These are phyloP conservation scores for Cydia fagiglandana DNA, from an alignment of 1,140 invertebrate genomes.

Conservation along the genomic window DNA sequence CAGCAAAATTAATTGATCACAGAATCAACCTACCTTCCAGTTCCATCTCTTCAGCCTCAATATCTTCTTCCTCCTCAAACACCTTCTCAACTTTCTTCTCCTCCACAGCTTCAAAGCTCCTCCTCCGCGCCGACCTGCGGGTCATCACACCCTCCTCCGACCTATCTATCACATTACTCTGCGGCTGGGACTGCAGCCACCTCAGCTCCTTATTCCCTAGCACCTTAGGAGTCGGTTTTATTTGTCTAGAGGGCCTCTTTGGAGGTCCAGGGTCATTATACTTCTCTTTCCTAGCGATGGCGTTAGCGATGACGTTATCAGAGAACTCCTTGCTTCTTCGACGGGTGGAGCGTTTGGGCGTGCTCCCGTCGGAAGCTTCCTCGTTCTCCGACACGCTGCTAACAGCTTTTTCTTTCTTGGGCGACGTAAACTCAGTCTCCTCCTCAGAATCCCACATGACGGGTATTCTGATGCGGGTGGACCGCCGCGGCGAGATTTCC, in stretches of 20 bases:
- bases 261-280: conserved; percentile 69
- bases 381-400: conserved; percentile 69
- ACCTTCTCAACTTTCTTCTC: conserved; percentile 43
- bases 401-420: conserved; percentile 53
- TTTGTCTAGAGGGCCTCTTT: conserved; percentile 72
- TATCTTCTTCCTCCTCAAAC: conserved; percentile 48
- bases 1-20: too few species aligned
- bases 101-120: conserved; percentile 47
- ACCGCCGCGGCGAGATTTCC: conserved; percentile 60
- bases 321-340: conserved; percentile 74
- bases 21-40: conserved; percentile 35
- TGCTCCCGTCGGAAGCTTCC: conserved; percentile 55
- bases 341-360: conserved; percentile 74
- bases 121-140: conserved; percentile 52
- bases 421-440: conserved; percentile 52
- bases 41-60: conserved; percentile 40
- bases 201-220: conserved; percentile 80
- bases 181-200: conserved; percentile 78
- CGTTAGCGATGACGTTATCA: conserved; percentile 79
- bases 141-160: conserved; percentile 62
- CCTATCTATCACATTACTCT: conserved; percentile 58
- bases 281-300: conserved; percentile 81
- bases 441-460: conserved; percentile 67
- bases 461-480: conserved; percentile 48
- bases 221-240: conserved; percentile 81